Base-by-base conservation (phyloP, 2,113 vertebrate genomes). In the Xiphophorus hellerii region DNA sequence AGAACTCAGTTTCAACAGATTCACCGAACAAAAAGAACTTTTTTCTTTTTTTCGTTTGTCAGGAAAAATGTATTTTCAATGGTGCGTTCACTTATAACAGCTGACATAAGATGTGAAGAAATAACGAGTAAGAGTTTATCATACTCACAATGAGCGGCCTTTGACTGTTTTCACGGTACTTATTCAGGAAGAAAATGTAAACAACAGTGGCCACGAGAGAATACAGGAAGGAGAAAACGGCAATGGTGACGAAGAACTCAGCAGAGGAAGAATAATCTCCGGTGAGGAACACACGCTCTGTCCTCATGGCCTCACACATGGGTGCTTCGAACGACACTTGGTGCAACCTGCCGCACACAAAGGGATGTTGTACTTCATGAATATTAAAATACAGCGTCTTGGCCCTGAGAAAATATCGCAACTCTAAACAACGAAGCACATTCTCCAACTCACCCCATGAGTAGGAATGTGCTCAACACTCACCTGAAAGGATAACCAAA, bases 401-500 rank as follows among this genome's bases (percentile, higher is more conserved):
- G 44, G 44, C 17, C 20, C 17, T 48, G 0, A 48, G 44, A 48
- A 5, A 48, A 7, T 17, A 6, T 20, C 5, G 42, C 15, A 15
- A 17, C 10, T 42, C 44, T 48, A 48, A 6, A 48, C 44, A 20
- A 20, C 5, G 5, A 20, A 48, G 44, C 20, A 20, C 17, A 48
- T 5, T 48, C 17, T 7, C 44, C 44, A 48, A 48, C 14, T 48
- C 17, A 2, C 4, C 1, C 7, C 17, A 48, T 6, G 17, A 48
- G 44, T 6, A 20, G 44, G 44, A 48, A 17, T 69, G 37, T 70
- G 51, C 4, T 9, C 7, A 37, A 37, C 42, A 61, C 90, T 93
- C 94, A 98, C 98, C 98, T 97, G 95, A 99, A 99, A 1, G 98
- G 98, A 90, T 99, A 99, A 80, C 95, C 94, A 77, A 99, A 98